Base-by-base conservation (phyloP, 2,888 invertebrate species). In the Drosophila nigritarsus region DNA sequence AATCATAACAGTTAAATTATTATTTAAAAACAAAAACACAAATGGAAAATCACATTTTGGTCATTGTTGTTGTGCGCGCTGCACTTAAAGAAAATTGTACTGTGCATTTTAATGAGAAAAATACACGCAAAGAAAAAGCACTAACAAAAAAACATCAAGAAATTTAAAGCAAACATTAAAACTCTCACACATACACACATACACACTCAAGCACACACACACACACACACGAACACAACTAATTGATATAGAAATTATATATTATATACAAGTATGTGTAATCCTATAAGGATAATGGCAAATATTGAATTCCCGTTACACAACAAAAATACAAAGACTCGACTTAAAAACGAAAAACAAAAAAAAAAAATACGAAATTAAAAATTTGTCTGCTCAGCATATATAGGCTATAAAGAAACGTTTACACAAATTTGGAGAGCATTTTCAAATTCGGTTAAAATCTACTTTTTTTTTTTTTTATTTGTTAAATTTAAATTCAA, bases 1-100 rank as follows among this genome's bases (percentile, higher is more conserved):
- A 85, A 82, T 90, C 75, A 45, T 90, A 90, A 78, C 66, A 65
- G 69, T 90, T 85, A 85, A 85, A 90, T 86, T 86, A 90, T 89
- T 86, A 82, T 90, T 82, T 83, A 89, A 83, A 77, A 45, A 71
- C 13, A 8, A 20, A 20, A 54, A 54, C 20, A 54, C 24, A 59
- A 61, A 34, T 56, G 56, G 15, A 56, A 56, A 56, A 42, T 30
- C 29, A 40, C 56, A 48, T 61, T 65, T 62, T 67, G 65, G 58
- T 70, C 65, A 45, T 45, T 45, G 67, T 49, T 61, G 65, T 45
- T 66, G 65, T 80, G 77, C 63, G 65, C 61, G 65, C 61, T 64
- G 55, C 27, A 55, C 36, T 13, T 11, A 9, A 29, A 42, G 13
- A 45, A 38, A 48, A 78, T 51, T 69, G 49, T 51, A 60, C 65